Percentiles rank a stretch among this genome's conserved stretches.
Conservation (phyloP, 2,797 vertebrate genomes). For the Botia kubotai region DNA sequence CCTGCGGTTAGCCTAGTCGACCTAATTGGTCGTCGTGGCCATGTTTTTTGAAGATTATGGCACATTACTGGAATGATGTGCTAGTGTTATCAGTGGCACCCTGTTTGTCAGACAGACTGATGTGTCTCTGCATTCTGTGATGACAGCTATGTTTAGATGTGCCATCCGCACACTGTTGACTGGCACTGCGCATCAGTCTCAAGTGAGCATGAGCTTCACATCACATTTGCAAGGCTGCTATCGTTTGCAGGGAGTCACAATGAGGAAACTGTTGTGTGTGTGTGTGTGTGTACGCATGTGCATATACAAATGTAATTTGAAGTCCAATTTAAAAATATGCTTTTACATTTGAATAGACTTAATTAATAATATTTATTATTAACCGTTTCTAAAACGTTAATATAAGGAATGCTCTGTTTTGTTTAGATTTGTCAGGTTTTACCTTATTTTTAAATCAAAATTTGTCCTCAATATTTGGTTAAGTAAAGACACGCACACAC, state of each 20-base stretch:
- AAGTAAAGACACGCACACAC: conserved; percentile 20
- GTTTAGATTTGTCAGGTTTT: too few species aligned
- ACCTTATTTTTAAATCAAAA: too few species aligned
- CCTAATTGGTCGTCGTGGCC: conserved; percentile 65
- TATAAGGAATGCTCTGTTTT: too few species aligned
- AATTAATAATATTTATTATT: too few species aligned
- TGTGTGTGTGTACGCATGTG: too few species aligned
- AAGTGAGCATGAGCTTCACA: conserved; percentile 87
- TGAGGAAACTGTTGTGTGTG: too few species aligned
- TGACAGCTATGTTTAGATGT: conserved; percentile 86
- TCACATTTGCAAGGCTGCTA: conserved; percentile 88
- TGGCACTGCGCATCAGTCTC: conserved; percentile 91
- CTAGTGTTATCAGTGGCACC: conserved; percentile 74
- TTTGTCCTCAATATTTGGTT: too few species aligned
- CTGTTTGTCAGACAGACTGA: conserved; percentile 68
- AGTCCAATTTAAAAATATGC: too few species aligned
- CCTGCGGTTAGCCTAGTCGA: conserved; percentile 53
- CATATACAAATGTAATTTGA: too few species aligned
- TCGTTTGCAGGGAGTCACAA: conserved; percentile 83
- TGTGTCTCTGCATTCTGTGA: conserved; percentile 71
- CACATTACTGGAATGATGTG: conserved; percentile 66
- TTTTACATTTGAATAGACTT: too few species aligned
- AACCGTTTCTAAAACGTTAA: too few species aligned
- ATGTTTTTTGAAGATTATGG: conserved; percentile 70
- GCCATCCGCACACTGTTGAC: conserved; percentile 80